Percentiles rank a stretch among this genome's conserved stretches.
Evolutionary conservation across 1,140 invertebrate species (phyloP).

Genomic region (Choristoneura fumiferana): DNA sequence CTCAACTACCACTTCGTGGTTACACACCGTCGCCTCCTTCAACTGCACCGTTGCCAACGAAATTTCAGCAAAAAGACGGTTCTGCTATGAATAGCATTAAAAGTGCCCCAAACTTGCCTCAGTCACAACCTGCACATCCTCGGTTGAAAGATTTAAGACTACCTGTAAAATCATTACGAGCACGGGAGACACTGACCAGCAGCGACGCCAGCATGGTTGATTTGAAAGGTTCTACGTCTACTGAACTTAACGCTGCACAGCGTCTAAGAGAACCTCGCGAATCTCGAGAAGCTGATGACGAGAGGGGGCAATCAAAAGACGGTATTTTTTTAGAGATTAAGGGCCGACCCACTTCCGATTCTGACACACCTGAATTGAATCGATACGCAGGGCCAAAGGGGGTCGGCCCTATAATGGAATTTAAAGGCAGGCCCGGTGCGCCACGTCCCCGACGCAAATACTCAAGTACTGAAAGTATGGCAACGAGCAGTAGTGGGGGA

Average conservation of each 20-base stretch:
- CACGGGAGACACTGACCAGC: constrained; percentile 80
- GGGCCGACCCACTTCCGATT: constrained; percentile 81
- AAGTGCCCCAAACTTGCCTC: constrained; percentile 86
- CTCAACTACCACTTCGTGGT: constrained; percentile 78
- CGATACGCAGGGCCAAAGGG: constrained; percentile 77
- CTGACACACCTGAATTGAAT: constrained; percentile 77
- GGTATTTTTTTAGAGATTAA: constrained; percentile 85
- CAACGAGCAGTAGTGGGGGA: constrained; percentile 89
- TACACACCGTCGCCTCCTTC: constrained; percentile 89
- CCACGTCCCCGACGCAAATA: constrained; percentile 82
- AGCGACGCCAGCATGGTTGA: constrained; percentile 82
- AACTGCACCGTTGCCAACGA: constrained; percentile 87
- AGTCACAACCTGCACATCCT: constrained; percentile 83
- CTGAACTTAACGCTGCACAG: constrained; percentile 71
- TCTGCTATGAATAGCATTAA: constrained; percentile 86
- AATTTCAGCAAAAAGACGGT: constrained; percentile 86
- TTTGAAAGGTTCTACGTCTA: constrained; percentile 63
- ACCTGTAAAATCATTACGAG: constrained; percentile 81
- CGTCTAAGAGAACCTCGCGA: constrained; percentile 72
- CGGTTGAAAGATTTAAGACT: constrained; percentile 84
- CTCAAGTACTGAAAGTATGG: constrained; percentile 91
- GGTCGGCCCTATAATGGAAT: constrained; percentile 82
- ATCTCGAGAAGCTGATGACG: constrained; percentile 80
- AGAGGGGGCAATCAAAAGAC: constrained; percentile 80
- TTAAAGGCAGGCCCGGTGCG: constrained; percentile 82